These are phyloP conservation scores for Aplidium turbinatum DNA, from an alignment of 23 tunicate genomes.

Conservation along the genomic window DNA sequence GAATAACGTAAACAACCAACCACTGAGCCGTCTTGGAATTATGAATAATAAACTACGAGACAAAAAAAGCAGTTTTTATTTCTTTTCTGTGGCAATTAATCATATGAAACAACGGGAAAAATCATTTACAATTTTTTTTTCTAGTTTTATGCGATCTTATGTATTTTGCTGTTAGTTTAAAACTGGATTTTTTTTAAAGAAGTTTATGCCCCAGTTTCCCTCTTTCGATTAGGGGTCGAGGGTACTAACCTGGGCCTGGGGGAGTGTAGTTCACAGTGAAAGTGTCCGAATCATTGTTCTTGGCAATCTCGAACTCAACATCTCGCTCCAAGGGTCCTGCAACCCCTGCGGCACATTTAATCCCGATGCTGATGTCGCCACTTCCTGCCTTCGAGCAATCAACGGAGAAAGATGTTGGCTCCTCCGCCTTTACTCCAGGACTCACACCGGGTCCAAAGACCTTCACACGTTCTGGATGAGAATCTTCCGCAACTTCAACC, in stretches of 20 bases:
- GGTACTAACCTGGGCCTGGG: slow-evolving; percentile 62
- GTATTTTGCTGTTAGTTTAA: too few species aligned
- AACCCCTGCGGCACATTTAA: slow-evolving; percentile 75
- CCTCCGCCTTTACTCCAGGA: slow-evolving; percentile 78
- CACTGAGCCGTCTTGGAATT: neutral
- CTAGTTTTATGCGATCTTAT: too few species aligned
- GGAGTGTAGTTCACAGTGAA: slow-evolving; percentile 94
- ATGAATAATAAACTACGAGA: neutral
- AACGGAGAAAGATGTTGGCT: slow-evolving; percentile 91
- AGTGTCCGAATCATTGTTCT: slow-evolving; percentile 79
- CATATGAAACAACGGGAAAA: too few species aligned
- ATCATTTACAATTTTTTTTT: too few species aligned
- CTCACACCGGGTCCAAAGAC: slow-evolving; percentile 95
- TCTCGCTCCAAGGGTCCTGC: slow-evolving; percentile 64
- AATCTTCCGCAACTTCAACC: slow-evolving; percentile 83
- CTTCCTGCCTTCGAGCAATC: slow-evolving; percentile 87
- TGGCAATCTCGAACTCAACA: slow-evolving; percentile 78
- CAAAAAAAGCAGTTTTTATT: too few species aligned
- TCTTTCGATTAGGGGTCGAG: too few species aligned
- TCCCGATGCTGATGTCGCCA: slow-evolving; percentile 89
- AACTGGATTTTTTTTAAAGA: too few species aligned
- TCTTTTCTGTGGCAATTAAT: too few species aligned
- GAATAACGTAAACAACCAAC: neutral
- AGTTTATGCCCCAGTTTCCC: too few species aligned
- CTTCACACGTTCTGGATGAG: slow-evolving; percentile 74